Percentiles rank a stretch among this genome's conserved stretches.
These are phyloP conservation scores for Sinocyclocheilus anshuiensis DNA, from an alignment of 2,113 vertebrate genomes.

Conservation along the genomic window DNA sequence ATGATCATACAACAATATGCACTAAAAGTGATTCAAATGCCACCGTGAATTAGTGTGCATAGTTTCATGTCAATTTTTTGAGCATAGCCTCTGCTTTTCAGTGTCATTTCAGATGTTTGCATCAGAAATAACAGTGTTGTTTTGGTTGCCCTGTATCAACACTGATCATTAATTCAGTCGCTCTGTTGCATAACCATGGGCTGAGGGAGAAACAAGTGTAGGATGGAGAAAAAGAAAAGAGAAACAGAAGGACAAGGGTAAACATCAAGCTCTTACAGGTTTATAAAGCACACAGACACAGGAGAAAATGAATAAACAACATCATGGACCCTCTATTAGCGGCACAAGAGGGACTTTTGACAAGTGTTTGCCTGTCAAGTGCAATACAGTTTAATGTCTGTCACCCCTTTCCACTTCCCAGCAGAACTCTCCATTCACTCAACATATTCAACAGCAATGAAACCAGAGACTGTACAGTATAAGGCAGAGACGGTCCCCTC, in stretches of 20 bases:
- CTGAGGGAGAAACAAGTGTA: constrained; percentile 8
- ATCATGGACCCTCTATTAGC: background rate
- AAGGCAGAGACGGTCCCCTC: background rate
- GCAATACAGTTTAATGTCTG: background rate
- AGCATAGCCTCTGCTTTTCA: background rate
- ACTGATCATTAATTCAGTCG: constrained; percentile 18
- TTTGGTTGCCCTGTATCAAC: background rate
- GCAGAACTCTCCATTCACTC: background rate
- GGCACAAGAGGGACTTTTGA: background rate
- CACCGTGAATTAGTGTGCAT: background rate
- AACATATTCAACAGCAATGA: background rate
- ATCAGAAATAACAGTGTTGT: background rate
- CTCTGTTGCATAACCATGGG: constrained; percentile 6
- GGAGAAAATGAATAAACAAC: constrained; percentile 4
- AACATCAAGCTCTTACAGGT: background rate
- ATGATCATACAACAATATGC: background rate
- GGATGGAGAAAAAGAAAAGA: background rate
- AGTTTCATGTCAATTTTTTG: background rate
- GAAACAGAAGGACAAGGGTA: background rate
- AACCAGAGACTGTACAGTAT: background rate
- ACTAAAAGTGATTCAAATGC: background rate
- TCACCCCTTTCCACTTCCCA: background rate
- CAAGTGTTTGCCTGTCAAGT: background rate
- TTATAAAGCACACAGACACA: background rate
- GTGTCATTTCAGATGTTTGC: background rate